Conservation (phyloP, 2,888 invertebrate genomes). For the Ectemnius lituratus region DNA sequence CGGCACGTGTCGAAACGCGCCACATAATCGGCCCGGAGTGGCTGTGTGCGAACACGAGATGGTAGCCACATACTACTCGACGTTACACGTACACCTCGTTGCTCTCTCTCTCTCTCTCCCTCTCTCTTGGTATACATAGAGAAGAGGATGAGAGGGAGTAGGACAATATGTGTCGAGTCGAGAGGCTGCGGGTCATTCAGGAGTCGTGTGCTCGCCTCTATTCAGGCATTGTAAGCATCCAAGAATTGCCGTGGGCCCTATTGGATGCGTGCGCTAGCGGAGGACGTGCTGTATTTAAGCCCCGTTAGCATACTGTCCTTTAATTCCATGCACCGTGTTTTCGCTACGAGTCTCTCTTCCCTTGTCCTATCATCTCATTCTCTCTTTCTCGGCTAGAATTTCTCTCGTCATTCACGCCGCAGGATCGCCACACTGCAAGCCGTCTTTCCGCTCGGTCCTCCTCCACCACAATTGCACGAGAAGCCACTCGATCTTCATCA, state of each 20-base stretch:
- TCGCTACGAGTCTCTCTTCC: slow-evolving; percentile 17
- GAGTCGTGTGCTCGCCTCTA: slow-evolving; percentile 29
- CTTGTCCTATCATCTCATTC: not conserved
- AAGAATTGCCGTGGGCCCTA: slow-evolving; percentile 47
- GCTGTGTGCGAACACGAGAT: slow-evolving; percentile 13
- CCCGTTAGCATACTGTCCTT: slow-evolving; percentile 55
- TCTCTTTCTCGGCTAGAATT: not conserved
- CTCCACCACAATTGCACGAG: slow-evolving; percentile 26
- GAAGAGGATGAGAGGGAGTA: slow-evolving; percentile 9
- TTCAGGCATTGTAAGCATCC: slow-evolving; percentile 40
- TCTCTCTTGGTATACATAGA: too few species aligned
- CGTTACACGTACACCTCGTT: not conserved
- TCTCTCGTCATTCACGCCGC: too few species aligned
- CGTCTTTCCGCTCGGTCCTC: too few species aligned
- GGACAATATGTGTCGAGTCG: slow-evolving; percentile 13
- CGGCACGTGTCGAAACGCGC: slow-evolving; percentile 48
- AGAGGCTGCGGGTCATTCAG: slow-evolving; percentile 42
- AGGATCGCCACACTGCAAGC: too few species aligned
- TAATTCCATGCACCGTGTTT: slow-evolving; percentile 51
- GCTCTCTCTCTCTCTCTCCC: too few species aligned
- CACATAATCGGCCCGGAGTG: slow-evolving; percentile 39
- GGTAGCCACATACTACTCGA: not conserved
- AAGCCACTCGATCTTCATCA: slow-evolving; percentile 27
- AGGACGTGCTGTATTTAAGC: slow-evolving; percentile 41
- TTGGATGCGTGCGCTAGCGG: slow-evolving; percentile 29